phyloP scores from a whole-genome alignment of 2,113 vertebrate species.

The Pygoscelis antarcticus region DNA sequence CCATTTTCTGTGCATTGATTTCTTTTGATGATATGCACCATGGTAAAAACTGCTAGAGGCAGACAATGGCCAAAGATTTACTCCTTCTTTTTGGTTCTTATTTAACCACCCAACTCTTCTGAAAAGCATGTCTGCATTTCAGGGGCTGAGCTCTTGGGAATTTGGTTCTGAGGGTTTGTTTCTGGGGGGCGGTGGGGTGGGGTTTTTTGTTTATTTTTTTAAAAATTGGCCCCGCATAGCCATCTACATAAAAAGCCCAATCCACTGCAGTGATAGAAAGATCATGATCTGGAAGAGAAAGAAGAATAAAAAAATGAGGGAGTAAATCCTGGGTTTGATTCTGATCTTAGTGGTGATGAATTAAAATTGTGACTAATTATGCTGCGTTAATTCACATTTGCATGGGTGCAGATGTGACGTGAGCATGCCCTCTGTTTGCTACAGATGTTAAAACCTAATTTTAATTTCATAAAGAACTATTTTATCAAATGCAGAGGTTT shows the following conservation, averaged over 20 bases:
- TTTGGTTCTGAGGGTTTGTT: not conserved
- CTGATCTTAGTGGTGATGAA: constrained; percentile 17
- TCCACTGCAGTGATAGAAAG: not conserved
- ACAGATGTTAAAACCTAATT: constrained; percentile 44
- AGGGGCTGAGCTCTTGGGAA: not conserved
- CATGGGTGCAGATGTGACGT: constrained; percentile 45
- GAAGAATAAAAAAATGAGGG: not conserved
- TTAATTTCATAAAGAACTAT: constrained; percentile 23
- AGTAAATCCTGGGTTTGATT: not conserved
- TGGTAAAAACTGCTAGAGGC: not conserved
- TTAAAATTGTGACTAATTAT: constrained; percentile 47
- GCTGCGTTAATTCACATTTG: constrained; percentile 41
- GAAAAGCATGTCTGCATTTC: not conserved
- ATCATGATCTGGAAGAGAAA: not conserved
- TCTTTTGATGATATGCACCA: not conserved
- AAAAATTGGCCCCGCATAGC: not conserved
- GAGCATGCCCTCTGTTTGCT: constrained; percentile 4
- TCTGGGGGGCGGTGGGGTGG: not conserved
- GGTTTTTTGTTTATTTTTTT: not conserved
- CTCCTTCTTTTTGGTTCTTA: not conserved
- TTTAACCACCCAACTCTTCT: not conserved
- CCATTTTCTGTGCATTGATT: not conserved
- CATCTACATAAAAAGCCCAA: not conserved
- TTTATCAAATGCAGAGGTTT: not conserved
- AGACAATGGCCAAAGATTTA: not conserved